These are phyloP conservation scores for Mycalesis mineus DNA, from an alignment of 2,888 invertebrate genomes.

Conservation along the genomic window DNA sequence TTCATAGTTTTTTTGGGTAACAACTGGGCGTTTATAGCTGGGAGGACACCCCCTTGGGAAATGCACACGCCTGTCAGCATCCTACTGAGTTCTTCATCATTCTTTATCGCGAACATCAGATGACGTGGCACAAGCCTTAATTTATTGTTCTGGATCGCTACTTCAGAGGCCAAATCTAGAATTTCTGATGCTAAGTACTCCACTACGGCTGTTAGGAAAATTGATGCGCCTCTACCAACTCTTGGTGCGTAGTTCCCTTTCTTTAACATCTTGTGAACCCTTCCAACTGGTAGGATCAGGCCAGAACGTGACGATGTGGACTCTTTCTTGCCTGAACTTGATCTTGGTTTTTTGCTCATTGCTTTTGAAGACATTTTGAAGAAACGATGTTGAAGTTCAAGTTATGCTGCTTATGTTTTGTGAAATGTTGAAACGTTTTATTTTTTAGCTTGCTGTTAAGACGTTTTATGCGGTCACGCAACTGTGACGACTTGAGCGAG, in stretches of 20 bases:
- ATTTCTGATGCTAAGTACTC: conserved; percentile 84
- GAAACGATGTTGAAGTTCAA: too few relatives aligned
- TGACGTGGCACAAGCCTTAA: conserved; percentile 60
- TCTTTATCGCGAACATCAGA: conserved; percentile 51
- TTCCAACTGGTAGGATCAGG: conserved; percentile 75
- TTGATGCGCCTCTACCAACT: conserved; percentile 72
- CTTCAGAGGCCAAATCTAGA: conserved; percentile 80
- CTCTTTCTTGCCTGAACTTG: conserved; percentile 24
- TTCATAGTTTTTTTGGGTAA: conserved; percentile 55
- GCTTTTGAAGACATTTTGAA: conserved; percentile 40
- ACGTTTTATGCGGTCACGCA: not conserved
- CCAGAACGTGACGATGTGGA: conserved; percentile 71
- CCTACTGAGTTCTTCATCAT: conserved; percentile 53
- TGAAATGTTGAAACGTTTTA: not conserved
- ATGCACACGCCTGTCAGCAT: conserved; percentile 52
- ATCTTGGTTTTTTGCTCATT: conserved; percentile 24
- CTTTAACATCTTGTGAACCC: conserved; percentile 76
- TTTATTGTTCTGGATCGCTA: conserved; percentile 82
- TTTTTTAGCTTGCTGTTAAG: not conserved
- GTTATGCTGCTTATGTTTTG: not conserved
- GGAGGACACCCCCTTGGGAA: conserved; percentile 52
- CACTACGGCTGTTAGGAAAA: conserved; percentile 77
- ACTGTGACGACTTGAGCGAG: not conserved
- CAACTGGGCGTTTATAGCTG: conserved; percentile 46
- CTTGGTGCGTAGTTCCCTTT: conserved; percentile 80